Evolutionary conservation across 2,797 vertebrate species (phyloP).

Genomic region (Sitta carolinensis): DNA sequence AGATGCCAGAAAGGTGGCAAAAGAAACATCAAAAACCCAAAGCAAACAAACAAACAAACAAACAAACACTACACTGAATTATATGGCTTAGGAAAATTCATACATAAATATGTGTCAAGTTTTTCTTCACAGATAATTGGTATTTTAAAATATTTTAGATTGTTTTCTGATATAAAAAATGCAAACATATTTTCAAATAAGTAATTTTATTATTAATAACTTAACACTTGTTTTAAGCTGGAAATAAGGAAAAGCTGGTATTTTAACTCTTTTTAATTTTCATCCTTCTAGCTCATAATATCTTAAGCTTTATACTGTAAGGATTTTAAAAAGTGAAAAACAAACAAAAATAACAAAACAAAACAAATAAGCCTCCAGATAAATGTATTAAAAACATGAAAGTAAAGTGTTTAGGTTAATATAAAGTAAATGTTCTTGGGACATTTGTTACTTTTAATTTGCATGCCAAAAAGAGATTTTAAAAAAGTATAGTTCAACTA

Average conservation of each 20-base stretch:
- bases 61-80: neutral
- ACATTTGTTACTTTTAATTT: neutral
- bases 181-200: fast-evolving
- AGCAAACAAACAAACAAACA: neutral
- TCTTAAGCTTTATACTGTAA: neutral
- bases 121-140: neutral
- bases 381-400: neutral
- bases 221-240: neutral
- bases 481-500: fast-evolving
- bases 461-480: neutral
- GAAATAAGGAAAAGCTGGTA: neutral
- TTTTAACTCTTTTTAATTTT: neutral
- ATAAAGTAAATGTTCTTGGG: neutral
- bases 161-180: neutral
- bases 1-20: neutral
- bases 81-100: neutral
- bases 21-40: neutral
- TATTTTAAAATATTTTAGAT: neutral
- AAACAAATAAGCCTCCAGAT: fast-evolving
- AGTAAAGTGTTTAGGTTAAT: neutral
- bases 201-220: neutral
- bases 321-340: neutral
- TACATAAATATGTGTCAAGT: neutral
- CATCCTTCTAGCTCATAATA: neutral
- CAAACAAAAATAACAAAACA: neutral